Base-by-base conservation (phyloP, 2,888 invertebrate species). In the Salticus scenicus region DNA sequence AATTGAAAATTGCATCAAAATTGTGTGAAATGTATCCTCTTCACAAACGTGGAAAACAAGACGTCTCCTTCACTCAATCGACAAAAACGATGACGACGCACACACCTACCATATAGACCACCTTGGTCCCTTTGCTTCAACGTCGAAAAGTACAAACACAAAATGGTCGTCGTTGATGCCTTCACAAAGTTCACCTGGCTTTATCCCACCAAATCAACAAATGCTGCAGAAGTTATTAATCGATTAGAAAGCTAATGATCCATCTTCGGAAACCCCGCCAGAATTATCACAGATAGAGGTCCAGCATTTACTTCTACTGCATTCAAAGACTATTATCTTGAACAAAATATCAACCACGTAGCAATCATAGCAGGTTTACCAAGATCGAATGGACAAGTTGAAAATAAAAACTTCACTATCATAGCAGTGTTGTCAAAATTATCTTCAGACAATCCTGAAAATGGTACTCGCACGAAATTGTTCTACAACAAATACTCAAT, bases 301-400 rank as follows among this genome's bases (percentile, higher is more conserved):
- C 28, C 66, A 10, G 66, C 66, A 27, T 66, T 66, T 28, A 66
- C 66, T 10, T 66, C 66, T 28, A 28, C 66, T n/a, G 30, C 66
- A 30, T 66, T 66, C 27, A 27, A 10, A 30, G 27, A 66, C 24
- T 57, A 20, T 24, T 57, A n/a, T 57, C 10, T 5, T 17, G 4
- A 7, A 17, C 20, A 57, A 24, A 57, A 57, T n/a, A n/a, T n/a
- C 4, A 57, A 10, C 8, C 57, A 57, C 17, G 24, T 57, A 7
- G 24, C 7, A 7, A 57, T 57, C 17, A 57, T n/a, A 57, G 24
- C 5, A 7, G 57, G 57, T 10, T 17, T 51, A 24, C 66, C 66
- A 17, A 20, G 66, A 66, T 27, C 28, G 30, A 66, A 66, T 17
- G 66, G 66, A 5, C 66, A n/a, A n/a, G n/a, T n/a, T n/a, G n/a